Percentiles rank a stretch among this genome's conserved stretches.
phyloP scores from a whole-genome alignment of 2,113 vertebrate genomes.

The Saccopteryx leptura region DNA sequence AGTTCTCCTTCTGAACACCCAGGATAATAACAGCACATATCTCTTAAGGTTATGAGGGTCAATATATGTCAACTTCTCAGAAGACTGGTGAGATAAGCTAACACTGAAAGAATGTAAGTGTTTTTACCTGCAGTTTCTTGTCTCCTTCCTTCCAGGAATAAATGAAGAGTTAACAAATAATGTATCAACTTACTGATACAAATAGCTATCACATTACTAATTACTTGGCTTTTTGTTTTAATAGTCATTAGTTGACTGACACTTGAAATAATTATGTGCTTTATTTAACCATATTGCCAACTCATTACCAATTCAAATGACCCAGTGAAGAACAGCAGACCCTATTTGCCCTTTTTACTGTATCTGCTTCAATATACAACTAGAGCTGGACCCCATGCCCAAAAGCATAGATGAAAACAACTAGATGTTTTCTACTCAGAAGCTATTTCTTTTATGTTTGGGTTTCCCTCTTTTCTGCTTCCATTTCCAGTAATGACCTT shows the following conservation, averaged over 20 bases:
- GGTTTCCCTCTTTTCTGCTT: background rate
- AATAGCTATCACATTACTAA: background rate
- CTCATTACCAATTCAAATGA: background rate
- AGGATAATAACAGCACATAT: background rate
- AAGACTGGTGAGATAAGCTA: background rate
- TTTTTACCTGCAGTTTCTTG: background rate
- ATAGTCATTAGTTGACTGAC: background rate
- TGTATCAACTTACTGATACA: background rate
- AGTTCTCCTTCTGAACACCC: background rate
- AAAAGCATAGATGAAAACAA: background rate
- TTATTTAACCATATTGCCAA: background rate
- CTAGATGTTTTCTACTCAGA: background rate
- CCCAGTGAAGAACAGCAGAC: background rate
- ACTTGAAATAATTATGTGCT: background rate
- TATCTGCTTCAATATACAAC: background rate
- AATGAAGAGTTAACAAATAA: background rate
- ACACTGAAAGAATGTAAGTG: background rate
- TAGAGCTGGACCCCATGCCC: background rate
- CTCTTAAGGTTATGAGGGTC: background rate
- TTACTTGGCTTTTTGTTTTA: background rate
- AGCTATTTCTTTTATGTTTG: background rate
- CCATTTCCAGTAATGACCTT: background rate
- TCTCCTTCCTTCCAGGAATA: constrained; percentile 12
- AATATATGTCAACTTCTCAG: background rate
- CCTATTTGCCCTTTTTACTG: background rate